Percentiles rank a stretch among this genome's conserved stretches.
These are phyloP conservation scores for Chaenodraco wilsoni DNA, from an alignment of 2,797 vertebrate species.

Conservation along the genomic window DNA sequence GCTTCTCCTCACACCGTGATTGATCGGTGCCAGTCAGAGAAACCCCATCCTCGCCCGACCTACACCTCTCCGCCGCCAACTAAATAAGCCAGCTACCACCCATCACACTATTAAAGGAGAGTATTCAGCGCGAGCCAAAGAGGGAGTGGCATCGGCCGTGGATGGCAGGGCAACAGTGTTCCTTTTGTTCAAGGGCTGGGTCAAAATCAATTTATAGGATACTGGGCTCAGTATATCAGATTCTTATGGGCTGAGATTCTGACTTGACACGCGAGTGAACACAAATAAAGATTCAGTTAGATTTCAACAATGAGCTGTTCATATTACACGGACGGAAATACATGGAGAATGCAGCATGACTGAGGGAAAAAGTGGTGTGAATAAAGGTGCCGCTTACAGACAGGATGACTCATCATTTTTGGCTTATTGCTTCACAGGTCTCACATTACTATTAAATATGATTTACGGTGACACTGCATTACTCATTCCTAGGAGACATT, in stretches of 20 bases:
- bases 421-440: constrained; percentile 58
- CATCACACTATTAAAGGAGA: constrained; percentile 90
- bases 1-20: constrained; percentile 88
- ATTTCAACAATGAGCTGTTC: constrained; percentile 59
- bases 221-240: constrained; percentile 61
- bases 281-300: constrained; percentile 18
- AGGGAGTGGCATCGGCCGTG: constrained; percentile 88
- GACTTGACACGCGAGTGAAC: constrained; percentile 54
- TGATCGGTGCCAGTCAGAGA: constrained; percentile 96
- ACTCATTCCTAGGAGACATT: constrained; percentile 25
- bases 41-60: constrained; percentile 86
- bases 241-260: constrained; percentile 60
- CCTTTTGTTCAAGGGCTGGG: constrained; percentile 91
- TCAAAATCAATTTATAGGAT: constrained; percentile 82
- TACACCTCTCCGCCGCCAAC: constrained; percentile 84
- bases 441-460: constrained; percentile 45
- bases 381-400: constrained; percentile 65
- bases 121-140: constrained; percentile 94
- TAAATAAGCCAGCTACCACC: constrained; percentile 91
- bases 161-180: constrained; percentile 93
- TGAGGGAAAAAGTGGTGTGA: constrained; percentile 36
- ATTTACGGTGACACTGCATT: constrained; percentile 26
- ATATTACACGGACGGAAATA: constrained; percentile 44
- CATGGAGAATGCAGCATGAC: constrained; percentile 49
- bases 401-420: constrained; percentile 61